phyloP scores from a whole-genome alignment of 2,797 vertebrate species.

The Sarcoramphus papa region DNA sequence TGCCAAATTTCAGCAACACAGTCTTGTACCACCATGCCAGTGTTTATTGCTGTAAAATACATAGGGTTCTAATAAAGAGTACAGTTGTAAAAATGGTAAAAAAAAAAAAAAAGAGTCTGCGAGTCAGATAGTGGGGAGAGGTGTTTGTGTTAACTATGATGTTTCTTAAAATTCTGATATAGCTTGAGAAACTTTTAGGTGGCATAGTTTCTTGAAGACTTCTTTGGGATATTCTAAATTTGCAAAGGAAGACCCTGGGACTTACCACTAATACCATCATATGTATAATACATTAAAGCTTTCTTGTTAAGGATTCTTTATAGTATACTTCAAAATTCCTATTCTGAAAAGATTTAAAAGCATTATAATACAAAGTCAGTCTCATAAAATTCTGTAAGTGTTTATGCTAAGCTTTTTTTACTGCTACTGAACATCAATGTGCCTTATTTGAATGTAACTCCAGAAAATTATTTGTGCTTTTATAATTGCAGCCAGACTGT shows the following conservation, averaged over 20 bases:
- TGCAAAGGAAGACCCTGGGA: not conserved
- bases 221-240: not conserved
- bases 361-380: not conserved
- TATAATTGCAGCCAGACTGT: not conserved
- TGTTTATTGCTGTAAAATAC: not conserved
- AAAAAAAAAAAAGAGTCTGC: fast-evolving
- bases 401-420: not conserved
- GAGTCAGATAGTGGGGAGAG: not conserved
- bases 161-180: not conserved
- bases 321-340: not conserved
- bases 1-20: not conserved
- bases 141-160: not conserved
- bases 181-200: not conserved
- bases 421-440: not conserved
- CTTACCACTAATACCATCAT: not conserved
- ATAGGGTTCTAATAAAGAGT: not conserved
- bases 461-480: constrained; percentile 36
- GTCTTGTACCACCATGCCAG: fast-evolving
- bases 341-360: not conserved
- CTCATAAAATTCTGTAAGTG: constrained; percentile 1
- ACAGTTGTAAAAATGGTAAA: not conserved
- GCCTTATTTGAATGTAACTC: not conserved
- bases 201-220: not conserved
- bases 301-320: constrained; percentile 23
- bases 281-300: constrained; percentile 22